phyloP scores from a whole-genome alignment of 2,797 vertebrate species.

The Tokudaia muenninki region DNA sequence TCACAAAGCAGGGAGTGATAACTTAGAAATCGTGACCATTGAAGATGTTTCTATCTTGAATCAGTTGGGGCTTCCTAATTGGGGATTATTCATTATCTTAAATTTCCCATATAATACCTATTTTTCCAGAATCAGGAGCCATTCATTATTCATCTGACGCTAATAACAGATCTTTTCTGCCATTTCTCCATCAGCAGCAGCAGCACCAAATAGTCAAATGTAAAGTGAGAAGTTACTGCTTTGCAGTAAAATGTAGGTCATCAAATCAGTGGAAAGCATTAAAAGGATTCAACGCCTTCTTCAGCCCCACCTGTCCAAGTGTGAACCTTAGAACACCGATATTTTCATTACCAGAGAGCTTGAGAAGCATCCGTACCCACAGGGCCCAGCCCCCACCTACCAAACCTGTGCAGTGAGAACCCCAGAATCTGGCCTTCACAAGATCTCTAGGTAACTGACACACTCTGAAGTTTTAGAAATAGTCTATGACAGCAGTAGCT shows the following conservation, averaged over 20 bases:
- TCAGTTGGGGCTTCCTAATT: not conserved
- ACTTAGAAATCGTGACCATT: not conserved
- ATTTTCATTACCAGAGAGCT: not conserved
- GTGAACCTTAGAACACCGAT: not conserved
- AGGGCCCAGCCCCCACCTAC: not conserved
- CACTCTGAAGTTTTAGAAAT: not conserved
- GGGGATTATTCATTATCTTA: not conserved
- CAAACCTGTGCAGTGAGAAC: too few relatives aligned
- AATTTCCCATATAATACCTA: not conserved
- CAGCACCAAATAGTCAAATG: not conserved
- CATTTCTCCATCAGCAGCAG: not conserved
- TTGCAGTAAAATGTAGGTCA: not conserved
- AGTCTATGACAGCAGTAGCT: not conserved
- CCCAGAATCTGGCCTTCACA: not conserved
- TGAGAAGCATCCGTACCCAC: rapidly evolving
- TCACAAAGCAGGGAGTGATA: not conserved
- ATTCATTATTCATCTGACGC: not conserved
- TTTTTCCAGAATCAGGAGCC: not conserved
- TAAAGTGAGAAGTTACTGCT: not conserved
- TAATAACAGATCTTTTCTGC: not conserved
- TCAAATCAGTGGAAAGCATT: not conserved
- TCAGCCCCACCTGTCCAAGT: not conserved
- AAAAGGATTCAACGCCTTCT: not conserved
- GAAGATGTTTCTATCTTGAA: not conserved
- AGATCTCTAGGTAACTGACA: not conserved